Conservation (phyloP, 30 jellyfish, hydroid and myxozoan species). For the Morbakka virulenta region DNA sequence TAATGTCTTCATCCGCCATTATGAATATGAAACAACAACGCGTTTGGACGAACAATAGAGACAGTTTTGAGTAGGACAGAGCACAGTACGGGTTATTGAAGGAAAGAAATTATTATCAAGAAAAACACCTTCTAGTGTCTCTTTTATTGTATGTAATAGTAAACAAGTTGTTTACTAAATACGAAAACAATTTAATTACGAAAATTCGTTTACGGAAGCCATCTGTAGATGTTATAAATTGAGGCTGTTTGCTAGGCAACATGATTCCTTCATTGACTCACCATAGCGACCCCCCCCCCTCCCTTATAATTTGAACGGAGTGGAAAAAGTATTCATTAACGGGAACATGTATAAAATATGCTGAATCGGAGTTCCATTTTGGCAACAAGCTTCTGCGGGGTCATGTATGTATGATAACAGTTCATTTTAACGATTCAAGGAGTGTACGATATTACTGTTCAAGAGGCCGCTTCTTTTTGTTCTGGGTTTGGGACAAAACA, state of each 20-base stretch:
- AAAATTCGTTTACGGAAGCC: too few species aligned
- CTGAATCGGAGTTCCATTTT: conserved; percentile 72
- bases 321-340: conserved; percentile 61
- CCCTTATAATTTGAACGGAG: conserved; percentile 63
- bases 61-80: too few species aligned
- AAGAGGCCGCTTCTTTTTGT: conserved; percentile 67
- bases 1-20: too few species aligned
- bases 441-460: conserved; percentile 67
- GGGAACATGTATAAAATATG: conserved; percentile 59
- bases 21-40: too few species aligned
- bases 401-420: conserved; percentile 67
- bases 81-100: too few species aligned
- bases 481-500: conserved; percentile 66
- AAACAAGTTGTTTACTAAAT: too few species aligned
- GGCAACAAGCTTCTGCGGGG: conserved; percentile 72
- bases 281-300: conserved; percentile 68
- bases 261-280: conserved; percentile 11
- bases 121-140: too few species aligned
- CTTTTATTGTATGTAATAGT: too few species aligned
- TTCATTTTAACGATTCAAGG: conserved; percentile 57
- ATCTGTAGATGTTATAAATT: conserved; percentile 4
- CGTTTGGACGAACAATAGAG: too few species aligned
- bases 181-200: too few species aligned
- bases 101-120: too few species aligned
- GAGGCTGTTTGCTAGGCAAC: conserved; percentile 58